phyloP scores from a whole-genome alignment of 1,140 invertebrate genomes.

The Lasioglossum albipes region DNA sequence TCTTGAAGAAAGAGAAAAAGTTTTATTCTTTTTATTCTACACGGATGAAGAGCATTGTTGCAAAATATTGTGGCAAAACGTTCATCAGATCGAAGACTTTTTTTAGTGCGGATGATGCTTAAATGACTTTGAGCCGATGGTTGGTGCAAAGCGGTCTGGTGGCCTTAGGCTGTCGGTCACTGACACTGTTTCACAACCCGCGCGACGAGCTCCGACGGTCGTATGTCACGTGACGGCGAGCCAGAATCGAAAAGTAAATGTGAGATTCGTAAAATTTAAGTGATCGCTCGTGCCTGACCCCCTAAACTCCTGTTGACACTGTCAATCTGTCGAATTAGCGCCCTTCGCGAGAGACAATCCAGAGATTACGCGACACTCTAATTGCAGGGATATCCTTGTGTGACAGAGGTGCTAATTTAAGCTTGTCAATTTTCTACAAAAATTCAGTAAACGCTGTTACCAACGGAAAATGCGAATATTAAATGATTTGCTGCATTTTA shows the following conservation, averaged over 20 bases:
- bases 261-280: slow-evolving; percentile 39
- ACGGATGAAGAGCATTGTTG: background rate
- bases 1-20: too few relatives aligned
- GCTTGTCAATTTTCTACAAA: too few relatives aligned
- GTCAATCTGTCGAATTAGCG: slow-evolving; percentile 7
- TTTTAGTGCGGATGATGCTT: slow-evolving; percentile 66
- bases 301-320: slow-evolving; percentile 14
- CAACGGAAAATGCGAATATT: too few relatives aligned
- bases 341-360: slow-evolving; percentile 3
- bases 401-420: too few relatives aligned
- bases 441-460: too few relatives aligned
- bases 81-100: background rate
- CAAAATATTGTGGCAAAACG: background rate
- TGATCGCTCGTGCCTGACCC: background rate
- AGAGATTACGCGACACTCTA: slow-evolving; percentile 14
- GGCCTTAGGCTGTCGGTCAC: slow-evolving; percentile 80
- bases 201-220: slow-evolving; percentile 59
- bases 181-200: slow-evolving; percentile 79
- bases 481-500: too few relatives aligned
- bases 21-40: too few relatives aligned
- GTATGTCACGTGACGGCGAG: slow-evolving; percentile 50
- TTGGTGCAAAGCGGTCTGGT: slow-evolving; percentile 70
- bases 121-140: slow-evolving; percentile 64
- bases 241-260: slow-evolving; percentile 49
- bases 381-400: background rate